These are phyloP conservation scores for Apogon hyalosoma DNA, from an alignment of 2,797 vertebrate genomes.

Conservation along the genomic window DNA sequence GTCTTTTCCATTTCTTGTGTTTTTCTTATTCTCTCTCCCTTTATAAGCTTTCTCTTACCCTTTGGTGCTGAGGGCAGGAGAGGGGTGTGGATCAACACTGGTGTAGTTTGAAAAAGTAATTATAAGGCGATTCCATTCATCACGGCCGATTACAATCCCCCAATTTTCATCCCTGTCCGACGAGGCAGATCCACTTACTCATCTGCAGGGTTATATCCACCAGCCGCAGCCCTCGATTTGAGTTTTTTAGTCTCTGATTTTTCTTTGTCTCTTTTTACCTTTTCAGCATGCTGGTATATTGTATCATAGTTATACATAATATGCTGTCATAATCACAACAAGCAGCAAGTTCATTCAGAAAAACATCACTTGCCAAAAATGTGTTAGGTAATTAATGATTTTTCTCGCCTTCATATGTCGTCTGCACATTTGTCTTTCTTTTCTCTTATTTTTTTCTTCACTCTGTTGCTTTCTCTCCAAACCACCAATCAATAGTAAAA, in stretches of 20 bases:
- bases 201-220: constrained; percentile 48
- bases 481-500: constrained; percentile 30
- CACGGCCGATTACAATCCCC: constrained; percentile 65
- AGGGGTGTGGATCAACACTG: constrained; percentile 58
- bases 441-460: neutral
- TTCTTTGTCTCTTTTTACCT: neutral
- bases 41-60: constrained; percentile 21
- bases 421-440: constrained; percentile 1
- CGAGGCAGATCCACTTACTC: constrained; percentile 42
- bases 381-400: neutral
- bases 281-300: neutral
- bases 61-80: constrained; percentile 39
- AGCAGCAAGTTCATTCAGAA: no score
- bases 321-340: no score
- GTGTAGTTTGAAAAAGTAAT: constrained; percentile 70
- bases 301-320: neutral
- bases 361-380: no score
- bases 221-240: constrained; percentile 4
- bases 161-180: constrained; percentile 36
- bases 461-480: neutral
- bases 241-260: constrained; percentile 14
- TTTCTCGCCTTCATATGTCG: neutral
- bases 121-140: constrained; percentile 70
- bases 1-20: constrained; percentile 15
- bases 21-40: constrained; percentile 19